phyloP scores from a whole-genome alignment of 1,140 invertebrate species.

The Pogonomyrmex californicus region DNA sequence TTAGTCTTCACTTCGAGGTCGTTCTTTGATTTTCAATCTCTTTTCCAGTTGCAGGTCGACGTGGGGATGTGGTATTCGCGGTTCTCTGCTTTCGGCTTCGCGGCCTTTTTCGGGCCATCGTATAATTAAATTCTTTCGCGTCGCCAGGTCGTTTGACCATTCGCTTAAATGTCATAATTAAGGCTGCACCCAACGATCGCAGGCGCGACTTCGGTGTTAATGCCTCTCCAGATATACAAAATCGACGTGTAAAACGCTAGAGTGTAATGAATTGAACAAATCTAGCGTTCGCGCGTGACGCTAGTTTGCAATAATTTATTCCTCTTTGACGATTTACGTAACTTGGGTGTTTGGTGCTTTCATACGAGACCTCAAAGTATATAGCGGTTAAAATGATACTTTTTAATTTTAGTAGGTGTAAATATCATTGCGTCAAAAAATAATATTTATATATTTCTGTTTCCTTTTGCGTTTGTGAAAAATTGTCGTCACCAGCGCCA shows the following conservation, averaged over 20 bases:
- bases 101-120: constrained; percentile 63
- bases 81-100: constrained; percentile 67
- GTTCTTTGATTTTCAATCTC: constrained; percentile 67
- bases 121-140: constrained; percentile 79
- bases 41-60: constrained; percentile 24
- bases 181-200: constrained; percentile 65
- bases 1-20: constrained; percentile 31
- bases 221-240: constrained; percentile 29
- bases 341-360: neutral
- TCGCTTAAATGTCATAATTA: constrained; percentile 74
- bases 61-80: constrained; percentile 22
- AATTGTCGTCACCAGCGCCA: neutral
- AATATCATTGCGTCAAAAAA: neutral
- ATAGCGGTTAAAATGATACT: neutral
- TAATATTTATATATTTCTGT: neutral
- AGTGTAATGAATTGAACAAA: neutral
- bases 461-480: neutral
- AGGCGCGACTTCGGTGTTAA: constrained; percentile 31
- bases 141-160: constrained; percentile 74
- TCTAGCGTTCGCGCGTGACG: neutral
- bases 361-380: neutral
- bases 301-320: constrained; percentile 26
- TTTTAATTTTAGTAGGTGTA: neutral
- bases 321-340: neutral
- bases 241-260: neutral